Evolutionary conservation across 1,140 invertebrate genomes (phyloP), one percentile per base, ranked within the genome.

Genomic region (Heliconius nattereri): DNA sequence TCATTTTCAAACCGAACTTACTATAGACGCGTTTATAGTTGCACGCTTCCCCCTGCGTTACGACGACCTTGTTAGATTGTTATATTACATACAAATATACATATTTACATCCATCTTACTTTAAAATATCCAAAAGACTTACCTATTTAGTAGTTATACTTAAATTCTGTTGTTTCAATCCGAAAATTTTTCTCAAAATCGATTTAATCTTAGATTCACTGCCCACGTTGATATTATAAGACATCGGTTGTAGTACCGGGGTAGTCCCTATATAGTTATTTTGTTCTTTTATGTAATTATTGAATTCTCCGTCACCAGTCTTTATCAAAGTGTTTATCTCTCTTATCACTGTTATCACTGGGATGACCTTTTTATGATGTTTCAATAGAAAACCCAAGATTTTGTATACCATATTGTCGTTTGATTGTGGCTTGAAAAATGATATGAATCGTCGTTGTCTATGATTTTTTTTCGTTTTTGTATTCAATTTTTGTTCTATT

Each of bases 271-370:
- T 81, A 75, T 86, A 91, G 40, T 86, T 86, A 54, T 89, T 90
- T 11, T 78, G 81, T 77, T 93, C 90, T 72, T 85, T 89, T 3
- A 85, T 80, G 1, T 83, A 52, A 45, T 93, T 87, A 70, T 84
- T 90, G n/a, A 90, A 75, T 52, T 91, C 87, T 0, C 87, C 86
- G 8, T 88, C 86, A 1, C 73, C 83, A 7, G 85, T 90, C 79
- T 86, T 88, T 0, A 92, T 83, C 2, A 90, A 23, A 0, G 91
- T 92, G 26, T 85, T 88, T 8, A 92, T 91, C 60, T 91, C 90
- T 32, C 89, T 73, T 70, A 88, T 85, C 0, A 92, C 86, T 0
- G 87, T 86, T 8, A 90, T 71, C 0, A 91, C 81, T n/a, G 91
- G 91, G 5, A 88, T 52, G 0, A 88, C 78, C 3, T 81, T 85